Conservation (phyloP, 2,113 vertebrate species). For the Physeter macrocephalus region DNA sequence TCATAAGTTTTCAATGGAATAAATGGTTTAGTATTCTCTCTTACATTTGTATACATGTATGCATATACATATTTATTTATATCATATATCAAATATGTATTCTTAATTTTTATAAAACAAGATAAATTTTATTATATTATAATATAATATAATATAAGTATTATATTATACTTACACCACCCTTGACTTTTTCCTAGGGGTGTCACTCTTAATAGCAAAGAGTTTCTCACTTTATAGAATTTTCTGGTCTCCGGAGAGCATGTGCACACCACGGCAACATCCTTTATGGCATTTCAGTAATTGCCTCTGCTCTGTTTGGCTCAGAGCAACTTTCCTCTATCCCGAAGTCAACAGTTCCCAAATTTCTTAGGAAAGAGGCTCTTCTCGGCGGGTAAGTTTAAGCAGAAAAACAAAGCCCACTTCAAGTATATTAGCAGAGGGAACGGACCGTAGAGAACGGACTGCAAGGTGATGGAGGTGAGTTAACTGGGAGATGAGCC, state of each 20-base stretch:
- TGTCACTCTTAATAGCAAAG: background rate
- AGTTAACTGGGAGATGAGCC: background rate
- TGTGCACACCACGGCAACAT: background rate
- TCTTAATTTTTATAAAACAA: background rate
- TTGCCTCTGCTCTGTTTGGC: background rate
- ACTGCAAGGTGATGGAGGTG: background rate
- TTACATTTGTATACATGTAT: background rate
- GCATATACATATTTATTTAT: background rate
- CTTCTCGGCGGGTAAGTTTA: background rate
- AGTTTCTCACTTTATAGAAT: background rate
- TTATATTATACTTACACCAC: background rate
- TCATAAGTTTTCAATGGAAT: background rate
- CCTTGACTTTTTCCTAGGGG: background rate
- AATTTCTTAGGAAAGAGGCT: background rate
- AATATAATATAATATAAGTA: too few species aligned
- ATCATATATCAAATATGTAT: background rate
- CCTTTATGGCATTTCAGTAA: background rate
- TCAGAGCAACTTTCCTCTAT: background rate
- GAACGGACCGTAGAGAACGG: background rate
- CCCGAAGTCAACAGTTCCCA: background rate
- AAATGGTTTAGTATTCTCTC: background rate
- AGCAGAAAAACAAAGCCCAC: background rate
- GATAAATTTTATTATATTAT: background rate
- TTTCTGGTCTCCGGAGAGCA: background rate
- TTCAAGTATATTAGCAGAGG: background rate